Evolutionary conservation across 1,140 invertebrate genomes (phyloP), one percentile per base, ranked within the genome.

Genomic region (Drosophila virilis): DNA sequence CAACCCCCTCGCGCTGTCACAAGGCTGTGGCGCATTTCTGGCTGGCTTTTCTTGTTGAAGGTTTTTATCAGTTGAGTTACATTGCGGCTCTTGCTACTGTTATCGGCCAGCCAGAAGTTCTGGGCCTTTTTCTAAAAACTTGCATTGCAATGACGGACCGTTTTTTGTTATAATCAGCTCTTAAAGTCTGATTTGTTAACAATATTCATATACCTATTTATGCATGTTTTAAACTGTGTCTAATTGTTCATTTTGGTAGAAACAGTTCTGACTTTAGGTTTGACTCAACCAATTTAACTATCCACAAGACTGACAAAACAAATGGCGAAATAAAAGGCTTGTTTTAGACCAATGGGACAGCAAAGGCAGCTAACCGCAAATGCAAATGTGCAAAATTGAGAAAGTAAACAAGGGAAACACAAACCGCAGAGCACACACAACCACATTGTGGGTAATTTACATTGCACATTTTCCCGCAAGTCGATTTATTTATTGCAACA

Each of bases 341-440:
- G 78, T 74, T 77, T 81, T 82, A 35, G 28, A 40, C 52, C 35
- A 22, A 15, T 22, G 71, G 59, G 58, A 38, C 37, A 43, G 40
- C 46, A 66, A 69, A 67, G 65, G 71, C 46, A 48, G 22, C 22
- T 38, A 32, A 79, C 80, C 80, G 65, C 77, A 83, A 84, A 84
- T 84, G 80, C 68, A 83, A 75, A 76, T 77, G 62, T 67, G 57
- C 59, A 76, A 83, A 83, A 72, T 83, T 83, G 50, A 51, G 37
- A 43, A 61, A 62, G 50, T 45, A 62, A 61, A 40, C 17, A 50
- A 58, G 4, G 51, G 22, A 22, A 45, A 57, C 43, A 58, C 28
- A 58, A 48, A 65, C 35, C 35, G 28, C 35, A 76, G 75, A 58
- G 54, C 61, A 65, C 57, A 80, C 9, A 35, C 4, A 28, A 28